Evolutionary conservation across 2,888 invertebrate species (phyloP).

Genomic region (Tribolium freemani): DNA sequence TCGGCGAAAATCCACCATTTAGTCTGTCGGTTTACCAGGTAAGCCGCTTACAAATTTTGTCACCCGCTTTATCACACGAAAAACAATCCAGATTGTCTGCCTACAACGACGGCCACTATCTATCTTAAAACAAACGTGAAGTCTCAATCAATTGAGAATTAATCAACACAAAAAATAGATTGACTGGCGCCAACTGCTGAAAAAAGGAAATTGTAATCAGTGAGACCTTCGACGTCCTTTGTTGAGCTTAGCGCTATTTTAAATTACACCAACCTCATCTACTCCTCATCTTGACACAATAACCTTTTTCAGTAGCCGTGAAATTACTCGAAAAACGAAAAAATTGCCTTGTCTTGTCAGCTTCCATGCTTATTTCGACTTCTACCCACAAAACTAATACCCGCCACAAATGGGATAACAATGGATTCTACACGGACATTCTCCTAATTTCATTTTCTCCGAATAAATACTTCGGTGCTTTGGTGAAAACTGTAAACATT

Average conservation of each 20-base stretch:
- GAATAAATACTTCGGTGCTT: background rate
- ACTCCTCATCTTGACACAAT: conserved; percentile 53
- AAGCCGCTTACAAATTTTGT: conserved; percentile 50
- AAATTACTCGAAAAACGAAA: conserved; percentile 51
- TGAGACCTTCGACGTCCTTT: conserved; percentile 33
- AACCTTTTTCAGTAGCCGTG: conserved; percentile 53
- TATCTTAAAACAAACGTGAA: conserved; percentile 31
- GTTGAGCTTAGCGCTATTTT: conserved; percentile 43
- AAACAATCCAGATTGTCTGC: conserved; percentile 34
- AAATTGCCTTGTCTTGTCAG: conserved; percentile 14
- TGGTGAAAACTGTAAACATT: background rate
- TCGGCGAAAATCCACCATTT: conserved; percentile 48
- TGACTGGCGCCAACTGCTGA: conserved; percentile 34
- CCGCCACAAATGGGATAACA: background rate
- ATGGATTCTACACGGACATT: background rate
- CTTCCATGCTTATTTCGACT: conserved; percentile 9
- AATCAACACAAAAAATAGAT: conserved; percentile 32
- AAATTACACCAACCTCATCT: conserved; percentile 51
- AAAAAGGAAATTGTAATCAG: conserved; percentile 42
- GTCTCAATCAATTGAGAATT: conserved; percentile 31
- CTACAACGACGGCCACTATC: background rate
- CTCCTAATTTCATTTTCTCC: background rate
- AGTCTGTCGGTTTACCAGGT: conserved; percentile 29
- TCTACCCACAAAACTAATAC: conserved; percentile 2
- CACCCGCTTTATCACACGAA: conserved; percentile 47